These are phyloP conservation scores for Falcunculus frontatus DNA, from an alignment of 2,113 vertebrate species.

Conservation along the genomic window DNA sequence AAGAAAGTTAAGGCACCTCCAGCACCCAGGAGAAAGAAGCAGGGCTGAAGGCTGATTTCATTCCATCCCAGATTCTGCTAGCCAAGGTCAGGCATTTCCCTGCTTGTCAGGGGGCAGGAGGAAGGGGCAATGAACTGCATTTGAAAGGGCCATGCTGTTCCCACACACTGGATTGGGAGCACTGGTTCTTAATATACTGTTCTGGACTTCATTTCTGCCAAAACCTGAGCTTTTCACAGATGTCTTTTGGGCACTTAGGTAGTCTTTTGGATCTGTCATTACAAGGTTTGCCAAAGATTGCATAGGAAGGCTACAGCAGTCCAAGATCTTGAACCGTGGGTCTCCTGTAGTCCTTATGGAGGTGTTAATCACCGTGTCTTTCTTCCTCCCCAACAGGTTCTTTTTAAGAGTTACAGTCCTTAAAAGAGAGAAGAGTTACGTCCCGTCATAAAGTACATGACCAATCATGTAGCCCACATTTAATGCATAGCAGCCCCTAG, in stretches of 20 bases:
- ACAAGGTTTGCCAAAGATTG: conserved; percentile 8
- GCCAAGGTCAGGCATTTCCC: background rate
- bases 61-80: background rate
- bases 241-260: background rate
- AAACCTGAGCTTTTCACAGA: background rate
- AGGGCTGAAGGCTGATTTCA: background rate
- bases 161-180: background rate
- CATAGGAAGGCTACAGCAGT: background rate
- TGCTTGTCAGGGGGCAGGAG: background rate
- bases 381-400: background rate
- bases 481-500: background rate
- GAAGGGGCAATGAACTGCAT: background rate
- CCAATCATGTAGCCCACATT: background rate
- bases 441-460: background rate
- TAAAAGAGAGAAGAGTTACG: background rate
- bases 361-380: background rate
- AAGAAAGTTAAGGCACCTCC: background rate
- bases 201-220: background rate
- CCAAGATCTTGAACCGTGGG: background rate
- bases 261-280: background rate
- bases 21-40: background rate
- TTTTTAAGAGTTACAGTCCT: background rate
- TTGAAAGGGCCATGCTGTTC: background rate
- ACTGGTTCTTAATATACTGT: background rate
- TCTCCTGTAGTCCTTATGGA: background rate